A percentile compares a stretch with the other conserved stretches of the same genome.
phyloP scores from a whole-genome alignment of 2,113 vertebrate genomes.

The human (Homo sapiens) region GRCh38 chr3:95851501-95852000 shows the following conservation, averaged over 20 bases:
- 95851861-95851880: rapidly evolving
- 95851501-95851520: neutral
- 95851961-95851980: neutral
- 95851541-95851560: neutral
- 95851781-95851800: neutral
- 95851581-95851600: neutral
- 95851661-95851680: neutral
- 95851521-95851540: neutral
- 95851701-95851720: neutral
- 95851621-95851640: neutral
- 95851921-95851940: neutral
- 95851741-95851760: neutral
- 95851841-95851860: neutral
- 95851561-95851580: neutral
- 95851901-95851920: neutral
- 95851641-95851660: neutral
- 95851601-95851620: neutral
- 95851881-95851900: neutral
- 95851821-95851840: neutral
- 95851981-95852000: neutral
- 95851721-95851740: neutral
- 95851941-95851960: neutral
- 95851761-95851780: neutral
- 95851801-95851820: neutral
- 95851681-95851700: neutral